phyloP scores from a whole-genome alignment of 2,888 invertebrate genomes.

The Drosophila buzzatii region DNA sequence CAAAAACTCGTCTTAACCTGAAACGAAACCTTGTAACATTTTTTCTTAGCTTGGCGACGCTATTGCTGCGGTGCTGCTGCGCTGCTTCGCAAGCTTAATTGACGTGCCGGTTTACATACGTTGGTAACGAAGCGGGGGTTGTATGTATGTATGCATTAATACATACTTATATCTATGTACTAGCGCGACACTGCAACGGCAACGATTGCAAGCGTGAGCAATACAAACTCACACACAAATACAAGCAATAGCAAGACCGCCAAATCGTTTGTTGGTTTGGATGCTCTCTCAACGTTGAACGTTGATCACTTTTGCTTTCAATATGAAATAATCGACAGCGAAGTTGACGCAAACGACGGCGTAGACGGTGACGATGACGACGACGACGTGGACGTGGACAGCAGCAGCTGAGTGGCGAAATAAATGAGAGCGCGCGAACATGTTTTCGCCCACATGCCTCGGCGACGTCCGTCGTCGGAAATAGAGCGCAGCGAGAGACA shows the following conservation, averaged over 20 bases:
- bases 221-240: conserved; percentile 14
- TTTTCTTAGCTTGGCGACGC: conserved; percentile 73
- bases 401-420: conserved; percentile 30
- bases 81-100: conserved; percentile 77
- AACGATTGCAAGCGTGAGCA: conserved; percentile 57
- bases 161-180: not conserved
- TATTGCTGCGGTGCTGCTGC: conserved; percentile 33
- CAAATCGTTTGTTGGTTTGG: conserved; percentile 34
- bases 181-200: conserved; percentile 41
- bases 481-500: conserved; percentile 50
- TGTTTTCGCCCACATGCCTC: conserved; percentile 76
- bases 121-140: conserved; percentile 35
- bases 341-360: conserved; percentile 18
- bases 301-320: conserved; percentile 85
- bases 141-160: not conserved
- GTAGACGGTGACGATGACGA: conserved; percentile 23
- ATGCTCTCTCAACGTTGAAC: conserved; percentile 53
- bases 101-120: conserved; percentile 69
- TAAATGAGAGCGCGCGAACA: conserved; percentile 64
- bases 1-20: conserved; percentile 80
- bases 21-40: conserved; percentile 83
- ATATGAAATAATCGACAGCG: conserved; percentile 83
- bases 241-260: conserved; percentile 38
- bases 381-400: conserved; percentile 12
- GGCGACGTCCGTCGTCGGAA: conserved; percentile 43